These are phyloP conservation scores for Trachymyrmex septentrionalis DNA, from an alignment of 1,140 invertebrate genomes.

Conservation along the genomic window DNA sequence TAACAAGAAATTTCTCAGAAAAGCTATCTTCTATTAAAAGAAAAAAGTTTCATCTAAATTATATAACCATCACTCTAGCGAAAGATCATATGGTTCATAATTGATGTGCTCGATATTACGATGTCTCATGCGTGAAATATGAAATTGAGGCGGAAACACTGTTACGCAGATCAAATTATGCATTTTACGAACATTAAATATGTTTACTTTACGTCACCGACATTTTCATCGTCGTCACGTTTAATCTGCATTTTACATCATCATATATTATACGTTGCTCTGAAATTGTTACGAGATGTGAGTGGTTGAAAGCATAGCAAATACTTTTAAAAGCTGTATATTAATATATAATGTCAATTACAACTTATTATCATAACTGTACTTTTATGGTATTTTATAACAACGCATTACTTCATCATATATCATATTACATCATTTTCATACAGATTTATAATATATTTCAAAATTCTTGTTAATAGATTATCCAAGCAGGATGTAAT, in stretches of 20 bases:
- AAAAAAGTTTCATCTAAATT: neutral
- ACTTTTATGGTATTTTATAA: neutral
- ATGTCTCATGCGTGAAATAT: slow-evolving; percentile 39
- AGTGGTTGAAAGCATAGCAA: slow-evolving; percentile 19
- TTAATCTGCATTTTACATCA: slow-evolving; percentile 43
- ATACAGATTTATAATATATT: neutral
- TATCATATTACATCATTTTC: slow-evolving; percentile 7
- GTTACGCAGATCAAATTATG: slow-evolving; percentile 37
- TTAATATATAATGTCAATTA: slow-evolving; percentile 41
- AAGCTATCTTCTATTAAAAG: neutral
- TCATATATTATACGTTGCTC: slow-evolving; percentile 19
- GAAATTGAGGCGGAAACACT: slow-evolving; percentile 34
- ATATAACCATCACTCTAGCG: neutral
- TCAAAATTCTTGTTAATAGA: slow-evolving; percentile 1
- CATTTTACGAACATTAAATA: slow-evolving; percentile 52
- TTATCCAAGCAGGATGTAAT: neutral
- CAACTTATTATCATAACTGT: slow-evolving; percentile 21
- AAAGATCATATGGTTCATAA: slow-evolving; percentile 36
- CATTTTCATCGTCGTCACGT: slow-evolving; percentile 31
- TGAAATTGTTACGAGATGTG: slow-evolving; percentile 32
- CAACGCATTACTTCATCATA: neutral
- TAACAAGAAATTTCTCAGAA: neutral
- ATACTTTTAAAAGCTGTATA: slow-evolving; percentile 31
- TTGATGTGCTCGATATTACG: slow-evolving; percentile 19
- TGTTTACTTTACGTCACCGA: slow-evolving; percentile 42